A percentile compares a stretch with the other conserved stretches of the same genome.
Evolutionary conservation across 2,888 invertebrate species (phyloP).

Genomic region (Apamea crenata): DNA sequence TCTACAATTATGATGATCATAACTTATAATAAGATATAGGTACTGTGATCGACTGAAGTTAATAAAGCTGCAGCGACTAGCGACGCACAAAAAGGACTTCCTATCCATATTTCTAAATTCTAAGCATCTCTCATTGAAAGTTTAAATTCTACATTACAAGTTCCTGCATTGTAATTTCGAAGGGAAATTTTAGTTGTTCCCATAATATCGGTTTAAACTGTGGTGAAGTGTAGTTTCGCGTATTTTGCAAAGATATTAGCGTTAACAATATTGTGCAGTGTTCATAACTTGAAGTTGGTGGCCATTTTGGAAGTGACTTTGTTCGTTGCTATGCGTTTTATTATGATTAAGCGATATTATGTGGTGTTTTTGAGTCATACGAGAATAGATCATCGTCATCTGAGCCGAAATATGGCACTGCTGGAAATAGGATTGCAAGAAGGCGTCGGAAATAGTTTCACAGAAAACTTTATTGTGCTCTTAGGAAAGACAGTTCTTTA

Average conservation of each 20-base stretch:
- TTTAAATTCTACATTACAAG: constrained; percentile 63
- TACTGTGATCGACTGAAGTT: neutral
- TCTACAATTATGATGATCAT: neutral
- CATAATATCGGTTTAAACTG: constrained; percentile 61
- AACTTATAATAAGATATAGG: too few species aligned
- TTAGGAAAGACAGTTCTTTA: neutral
- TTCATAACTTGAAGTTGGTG: constrained; percentile 14
- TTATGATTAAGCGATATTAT: neutral
- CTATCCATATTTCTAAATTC: constrained; percentile 43
- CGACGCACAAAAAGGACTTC: neutral
- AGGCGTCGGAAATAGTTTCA: neutral
- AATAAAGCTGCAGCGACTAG: too few species aligned
- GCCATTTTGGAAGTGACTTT: constrained; percentile 25
- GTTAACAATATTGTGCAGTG: constrained; percentile 36
- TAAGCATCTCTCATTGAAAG: constrained; percentile 54
- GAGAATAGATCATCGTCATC: neutral
- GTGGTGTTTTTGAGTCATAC: neutral
- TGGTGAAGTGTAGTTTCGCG: constrained; percentile 23
- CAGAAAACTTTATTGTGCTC: neutral
- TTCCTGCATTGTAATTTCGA: constrained; percentile 60
- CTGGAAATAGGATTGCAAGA: too few species aligned
- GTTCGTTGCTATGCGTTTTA: neutral
- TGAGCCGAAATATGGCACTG: neutral
- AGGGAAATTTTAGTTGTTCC: constrained; percentile 57
- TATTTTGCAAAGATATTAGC: constrained; percentile 54